A percentile compares a stretch with the other conserved stretches of the same genome.
Evolutionary conservation across 2,797 vertebrate genomes (phyloP).

Genomic region (Micromesistius poutassou): DNA sequence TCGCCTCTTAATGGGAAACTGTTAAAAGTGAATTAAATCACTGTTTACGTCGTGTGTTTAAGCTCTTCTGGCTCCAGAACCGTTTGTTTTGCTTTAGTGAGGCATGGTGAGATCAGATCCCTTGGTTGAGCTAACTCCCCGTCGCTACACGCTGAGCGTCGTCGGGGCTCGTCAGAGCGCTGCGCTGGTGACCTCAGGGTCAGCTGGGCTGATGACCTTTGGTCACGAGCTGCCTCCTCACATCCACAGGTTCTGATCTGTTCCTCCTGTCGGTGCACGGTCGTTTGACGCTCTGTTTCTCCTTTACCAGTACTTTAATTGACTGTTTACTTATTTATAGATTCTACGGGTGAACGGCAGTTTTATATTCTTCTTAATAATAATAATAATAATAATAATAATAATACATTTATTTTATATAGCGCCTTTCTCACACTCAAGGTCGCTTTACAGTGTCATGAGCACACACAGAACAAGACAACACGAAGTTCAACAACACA

Average conservation of each 20-base stretch:
- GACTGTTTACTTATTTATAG: no score
- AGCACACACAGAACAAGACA: no score
- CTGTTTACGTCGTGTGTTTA: slow-evolving; percentile 40
- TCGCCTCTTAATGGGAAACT: slow-evolving; percentile 15
- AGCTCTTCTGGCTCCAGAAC: slow-evolving; percentile 38
- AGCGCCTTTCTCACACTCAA: no score
- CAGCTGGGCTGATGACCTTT: slow-evolving; percentile 26
- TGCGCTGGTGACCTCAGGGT: slow-evolving; percentile 27
- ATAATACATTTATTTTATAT: no score
- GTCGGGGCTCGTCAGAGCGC: slow-evolving; percentile 8
- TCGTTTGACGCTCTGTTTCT: neutral
- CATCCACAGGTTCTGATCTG: neutral
- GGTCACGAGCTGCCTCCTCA: no score
- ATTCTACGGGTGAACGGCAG: no score
- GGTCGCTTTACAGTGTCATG: no score
- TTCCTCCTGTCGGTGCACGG: neutral
- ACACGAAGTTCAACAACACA: no score
- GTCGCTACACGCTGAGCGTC: neutral
- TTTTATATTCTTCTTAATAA: neutral
- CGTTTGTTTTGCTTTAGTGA: slow-evolving; percentile 32
- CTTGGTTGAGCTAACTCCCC: slow-evolving; percentile 27
- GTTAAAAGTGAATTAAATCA: slow-evolving; percentile 25
- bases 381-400: no score
- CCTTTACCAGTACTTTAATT: no score
- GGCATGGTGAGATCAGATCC: slow-evolving; percentile 41